Evolutionary conservation across 2,113 vertebrate genomes (phyloP).

Genomic region (Felis chaus): DNA sequence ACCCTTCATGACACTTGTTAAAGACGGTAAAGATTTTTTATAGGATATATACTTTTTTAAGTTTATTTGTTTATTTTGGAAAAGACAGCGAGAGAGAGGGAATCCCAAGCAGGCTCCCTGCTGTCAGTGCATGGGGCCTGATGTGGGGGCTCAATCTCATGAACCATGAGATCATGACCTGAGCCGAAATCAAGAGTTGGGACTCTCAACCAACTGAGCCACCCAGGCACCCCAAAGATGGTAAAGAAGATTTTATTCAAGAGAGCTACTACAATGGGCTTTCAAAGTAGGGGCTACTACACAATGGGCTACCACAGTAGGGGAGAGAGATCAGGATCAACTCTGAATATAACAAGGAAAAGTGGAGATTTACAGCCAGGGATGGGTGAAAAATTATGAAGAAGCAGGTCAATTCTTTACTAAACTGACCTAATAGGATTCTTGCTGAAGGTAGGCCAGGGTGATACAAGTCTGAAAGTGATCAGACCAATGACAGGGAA

Average conservation of each 20-base stretch:
- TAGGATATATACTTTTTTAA: too few relatives aligned
- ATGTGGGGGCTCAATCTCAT: too few relatives aligned
- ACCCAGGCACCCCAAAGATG: background rate
- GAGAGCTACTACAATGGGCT: background rate
- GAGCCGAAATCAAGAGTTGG: too few relatives aligned
- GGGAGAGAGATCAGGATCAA: background rate
- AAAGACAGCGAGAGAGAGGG: too few relatives aligned
- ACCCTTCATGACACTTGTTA: background rate
- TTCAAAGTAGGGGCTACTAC: background rate
- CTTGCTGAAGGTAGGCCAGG: background rate
- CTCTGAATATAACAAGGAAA: background rate
- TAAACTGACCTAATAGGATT: background rate
- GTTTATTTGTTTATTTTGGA: too few relatives aligned
- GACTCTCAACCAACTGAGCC: too few relatives aligned
- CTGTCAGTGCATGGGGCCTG: too few relatives aligned
- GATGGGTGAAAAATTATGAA: background rate
- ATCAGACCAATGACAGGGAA: background rate
- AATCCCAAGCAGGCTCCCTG: too few relatives aligned
- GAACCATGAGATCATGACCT: too few relatives aligned
- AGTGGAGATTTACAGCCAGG: background rate
- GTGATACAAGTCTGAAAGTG: background rate
- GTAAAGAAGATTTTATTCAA: background rate
- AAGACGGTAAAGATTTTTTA: background rate
- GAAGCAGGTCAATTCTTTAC: background rate
- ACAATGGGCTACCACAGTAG: background rate